These are phyloP conservation scores for Hypercompe scribonia DNA, from an alignment of 2,888 invertebrate genomes.

Conservation along the genomic window DNA sequence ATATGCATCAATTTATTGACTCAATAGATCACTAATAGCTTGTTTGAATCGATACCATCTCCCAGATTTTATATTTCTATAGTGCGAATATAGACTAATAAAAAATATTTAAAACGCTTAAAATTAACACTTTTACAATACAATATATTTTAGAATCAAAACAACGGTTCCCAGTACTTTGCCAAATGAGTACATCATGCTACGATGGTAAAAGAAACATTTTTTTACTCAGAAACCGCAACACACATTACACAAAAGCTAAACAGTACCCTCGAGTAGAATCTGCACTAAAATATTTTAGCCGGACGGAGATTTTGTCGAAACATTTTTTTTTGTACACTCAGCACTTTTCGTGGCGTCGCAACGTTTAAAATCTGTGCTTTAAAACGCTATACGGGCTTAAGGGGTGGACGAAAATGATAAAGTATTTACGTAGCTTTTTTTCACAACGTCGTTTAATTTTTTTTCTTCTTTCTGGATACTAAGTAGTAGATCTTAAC, in stretches of 20 bases:
- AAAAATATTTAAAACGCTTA: no score
- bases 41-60: no score
- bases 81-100: no score
- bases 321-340: constrained; percentile 61
- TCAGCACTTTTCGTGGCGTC: constrained; percentile 65
- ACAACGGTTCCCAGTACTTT: background rate
- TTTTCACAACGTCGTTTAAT: background rate
- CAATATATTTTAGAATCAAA: background rate
- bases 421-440: constrained; percentile 9
- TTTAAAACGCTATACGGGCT: constrained; percentile 61
- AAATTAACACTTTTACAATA: background rate
- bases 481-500: background rate
- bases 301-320: constrained; percentile 52
- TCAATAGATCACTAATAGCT: no score
- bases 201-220: background rate
- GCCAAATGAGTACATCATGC: background rate
- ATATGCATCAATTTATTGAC: no score
- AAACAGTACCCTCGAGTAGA: constrained; percentile 24
- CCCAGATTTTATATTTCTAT: no score
- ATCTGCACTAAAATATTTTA: constrained; percentile 48
- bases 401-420: constrained; percentile 56
- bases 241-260: constrained; percentile 11
- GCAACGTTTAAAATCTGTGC: constrained; percentile 70
- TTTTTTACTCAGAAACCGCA: constrained; percentile 5
- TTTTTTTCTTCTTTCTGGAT: constrained; percentile 1